Evolutionary conservation across 2,797 vertebrate species (phyloP).

Genomic region (Pantherophis alleghaniensis): DNA sequence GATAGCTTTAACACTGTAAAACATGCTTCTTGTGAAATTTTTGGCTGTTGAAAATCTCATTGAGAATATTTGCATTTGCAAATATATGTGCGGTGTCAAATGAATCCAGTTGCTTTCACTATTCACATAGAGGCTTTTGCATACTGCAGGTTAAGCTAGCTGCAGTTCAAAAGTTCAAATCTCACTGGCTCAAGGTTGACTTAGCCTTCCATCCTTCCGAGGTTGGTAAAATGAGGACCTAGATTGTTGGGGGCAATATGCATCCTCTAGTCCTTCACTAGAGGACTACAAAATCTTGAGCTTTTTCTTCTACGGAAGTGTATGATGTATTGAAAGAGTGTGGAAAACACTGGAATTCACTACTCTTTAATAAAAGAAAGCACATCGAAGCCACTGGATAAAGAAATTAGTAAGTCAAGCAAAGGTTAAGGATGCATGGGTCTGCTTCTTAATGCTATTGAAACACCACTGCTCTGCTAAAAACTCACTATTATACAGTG

Average conservation of each 20-base stretch:
- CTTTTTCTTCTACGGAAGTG: background rate
- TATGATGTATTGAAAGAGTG: background rate
- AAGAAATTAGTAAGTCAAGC: background rate
- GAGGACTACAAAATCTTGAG: background rate
- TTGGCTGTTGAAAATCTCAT: slow-evolving; percentile 40
- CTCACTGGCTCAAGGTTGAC: too few species aligned
- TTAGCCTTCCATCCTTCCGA: too few species aligned
- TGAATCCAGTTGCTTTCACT: slow-evolving; percentile 10
- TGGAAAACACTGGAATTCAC: background rate
- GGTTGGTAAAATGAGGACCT: too few species aligned
- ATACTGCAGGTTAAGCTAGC: slow-evolving; percentile 17
- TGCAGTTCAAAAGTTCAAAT: too few species aligned
- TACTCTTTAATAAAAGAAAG: background rate
- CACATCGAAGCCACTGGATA: background rate
- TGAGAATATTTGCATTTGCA: slow-evolving; percentile 35
- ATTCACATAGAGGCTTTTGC: slow-evolving; percentile 9
- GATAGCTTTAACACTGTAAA: background rate
- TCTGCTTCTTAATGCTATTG: background rate
- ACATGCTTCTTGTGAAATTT: slow-evolving; percentile 28
- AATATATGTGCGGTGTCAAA: slow-evolving; percentile 22
- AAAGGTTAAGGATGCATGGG: background rate
- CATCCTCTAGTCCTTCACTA: background rate
- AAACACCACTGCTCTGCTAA: background rate
- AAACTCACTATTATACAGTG: background rate
- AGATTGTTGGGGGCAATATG: too few species aligned